Evolutionary conservation across 2,113 vertebrate genomes (phyloP), one percentile per base, ranked within the genome.

Genomic region (Mustela nigripes): DNA sequence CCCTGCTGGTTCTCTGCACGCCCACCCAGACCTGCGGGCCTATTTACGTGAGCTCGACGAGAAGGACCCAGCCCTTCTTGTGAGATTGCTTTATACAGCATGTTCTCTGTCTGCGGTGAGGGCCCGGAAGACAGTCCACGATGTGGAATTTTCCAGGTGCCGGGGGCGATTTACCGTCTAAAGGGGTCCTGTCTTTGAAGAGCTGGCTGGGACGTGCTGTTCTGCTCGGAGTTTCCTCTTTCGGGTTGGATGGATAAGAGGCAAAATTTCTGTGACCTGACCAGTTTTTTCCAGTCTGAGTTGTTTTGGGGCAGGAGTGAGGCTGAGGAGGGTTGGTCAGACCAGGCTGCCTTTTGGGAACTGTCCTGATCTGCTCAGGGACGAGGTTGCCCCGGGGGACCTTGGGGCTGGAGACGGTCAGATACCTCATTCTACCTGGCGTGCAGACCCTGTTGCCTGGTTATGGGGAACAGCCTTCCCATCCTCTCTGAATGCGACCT

Each of bases 1-100:
- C 42, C 11, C 22, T 65, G 15, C 5, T 65, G 12, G 48, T 0
- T 45, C 39, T 24, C 26, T 18, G 8, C 3, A 1, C 0, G 33
- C 60, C 5, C 42, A 12, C 89, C 78, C 78, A 71, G 78, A 71
- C 19, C 22, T 3, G 8, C 12, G 90, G 50, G 50, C 9, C 1
- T 16, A 5, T 45, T 56, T 33, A 10, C 4, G 8, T 33, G 63
- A 82, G 19, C 63, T 69, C 2, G 4, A 71, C n/a, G 67, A 58
- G 58, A 33, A 82, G 24, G 14, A 81, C 19, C 18, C n/a, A 48
- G 26, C 18, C 33, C 24, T 92, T 58, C 56, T 18, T 11, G 78
- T 7, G 19, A 71, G 53, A n/a, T 24, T n/a, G 28, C 11, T 56
- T 56, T 33, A 42, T 31, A 39, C n/a, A 67, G 28, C 14, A 11